Evolutionary conservation across 2,888 invertebrate genomes (phyloP).

Genomic region (Cartodere bifasciata): DNA sequence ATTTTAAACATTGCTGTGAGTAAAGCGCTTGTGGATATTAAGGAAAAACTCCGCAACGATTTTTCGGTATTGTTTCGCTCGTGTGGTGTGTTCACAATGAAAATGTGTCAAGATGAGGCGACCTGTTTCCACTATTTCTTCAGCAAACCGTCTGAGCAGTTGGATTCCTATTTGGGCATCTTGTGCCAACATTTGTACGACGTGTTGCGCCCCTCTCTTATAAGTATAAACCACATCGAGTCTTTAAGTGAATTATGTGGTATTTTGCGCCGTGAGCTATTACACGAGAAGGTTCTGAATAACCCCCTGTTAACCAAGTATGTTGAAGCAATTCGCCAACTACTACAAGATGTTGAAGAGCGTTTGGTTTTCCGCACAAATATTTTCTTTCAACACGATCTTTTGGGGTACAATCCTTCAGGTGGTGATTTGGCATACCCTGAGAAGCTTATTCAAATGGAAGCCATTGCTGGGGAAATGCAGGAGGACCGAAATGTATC

Average conservation of each 20-base stretch:
- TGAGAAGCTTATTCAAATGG: conserved; percentile 96
- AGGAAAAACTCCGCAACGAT: conserved; percentile 52
- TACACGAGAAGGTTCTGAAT: conserved; percentile 78
- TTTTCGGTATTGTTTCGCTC: conserved; percentile 76
- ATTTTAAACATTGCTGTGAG: conserved; percentile 59
- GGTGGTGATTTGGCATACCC: conserved; percentile 96
- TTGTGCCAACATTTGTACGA: conserved; percentile 86
- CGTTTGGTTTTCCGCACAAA: conserved; percentile 90
- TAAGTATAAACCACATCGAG: conserved; percentile 94
- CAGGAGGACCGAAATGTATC: conserved; percentile 48
- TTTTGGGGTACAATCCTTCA: conserved; percentile 77
- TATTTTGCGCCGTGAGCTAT: conserved; percentile 80
- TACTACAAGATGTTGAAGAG: conserved; percentile 92
- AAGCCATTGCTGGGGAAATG: conserved; percentile 43
- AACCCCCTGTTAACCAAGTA: conserved; percentile 54
- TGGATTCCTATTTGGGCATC: conserved; percentile 60
- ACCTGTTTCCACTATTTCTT: conserved; percentile 88
- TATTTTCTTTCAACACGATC: conserved; percentile 85
- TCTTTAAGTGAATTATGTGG: conserved; percentile 93
- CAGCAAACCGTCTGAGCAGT: conserved; percentile 46
- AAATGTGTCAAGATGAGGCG: conserved; percentile 90
- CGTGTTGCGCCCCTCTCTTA: conserved; percentile 80
- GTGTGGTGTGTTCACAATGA: conserved; percentile 80
- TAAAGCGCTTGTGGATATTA: conserved; percentile 53
- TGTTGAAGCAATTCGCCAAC: conserved; percentile 62